A percentile compares a stretch with the other conserved stretches of the same genome.
phyloP scores from a whole-genome alignment of 2,797 vertebrate species.

The Erpetoichthys calabaricus region DNA sequence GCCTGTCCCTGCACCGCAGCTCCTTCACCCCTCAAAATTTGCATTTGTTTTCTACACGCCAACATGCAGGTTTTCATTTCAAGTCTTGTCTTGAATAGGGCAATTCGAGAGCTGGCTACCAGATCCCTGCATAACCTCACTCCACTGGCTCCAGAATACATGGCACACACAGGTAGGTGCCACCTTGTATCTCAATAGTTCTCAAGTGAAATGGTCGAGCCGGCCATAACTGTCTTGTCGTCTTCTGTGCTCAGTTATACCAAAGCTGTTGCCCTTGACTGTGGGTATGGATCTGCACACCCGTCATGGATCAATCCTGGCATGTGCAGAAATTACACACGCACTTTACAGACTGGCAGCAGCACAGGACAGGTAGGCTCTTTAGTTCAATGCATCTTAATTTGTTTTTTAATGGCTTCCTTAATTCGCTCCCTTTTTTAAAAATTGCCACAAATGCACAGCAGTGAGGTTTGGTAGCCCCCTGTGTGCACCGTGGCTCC shows the following conservation, averaged over 20 bases:
- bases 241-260: constrained; percentile 54
- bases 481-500: no score
- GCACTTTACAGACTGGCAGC: constrained; percentile 62
- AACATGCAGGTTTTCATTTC: neutral
- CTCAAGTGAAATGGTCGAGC: neutral
- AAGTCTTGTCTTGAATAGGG: constrained; percentile 35
- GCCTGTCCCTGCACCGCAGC: no score
- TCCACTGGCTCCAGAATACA: constrained; percentile 60
- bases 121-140: constrained; percentile 81
- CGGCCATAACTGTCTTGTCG: no score
- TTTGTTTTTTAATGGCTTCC: no score
- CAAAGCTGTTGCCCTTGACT: constrained; percentile 60
- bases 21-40: no score
- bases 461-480: no score
- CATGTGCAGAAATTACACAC: constrained; percentile 75
- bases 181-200: neutral
- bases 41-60: no score
- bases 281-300: constrained; percentile 67
- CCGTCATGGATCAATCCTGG: constrained; percentile 80
- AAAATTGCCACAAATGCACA: no score
- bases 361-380: constrained; percentile 59
- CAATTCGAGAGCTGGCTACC: constrained; percentile 68
- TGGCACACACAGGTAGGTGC: constrained; percentile 60
- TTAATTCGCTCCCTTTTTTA: no score
- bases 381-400: no score